phyloP scores from a whole-genome alignment of 2,113 vertebrate species.

The Vidua macroura region DNA sequence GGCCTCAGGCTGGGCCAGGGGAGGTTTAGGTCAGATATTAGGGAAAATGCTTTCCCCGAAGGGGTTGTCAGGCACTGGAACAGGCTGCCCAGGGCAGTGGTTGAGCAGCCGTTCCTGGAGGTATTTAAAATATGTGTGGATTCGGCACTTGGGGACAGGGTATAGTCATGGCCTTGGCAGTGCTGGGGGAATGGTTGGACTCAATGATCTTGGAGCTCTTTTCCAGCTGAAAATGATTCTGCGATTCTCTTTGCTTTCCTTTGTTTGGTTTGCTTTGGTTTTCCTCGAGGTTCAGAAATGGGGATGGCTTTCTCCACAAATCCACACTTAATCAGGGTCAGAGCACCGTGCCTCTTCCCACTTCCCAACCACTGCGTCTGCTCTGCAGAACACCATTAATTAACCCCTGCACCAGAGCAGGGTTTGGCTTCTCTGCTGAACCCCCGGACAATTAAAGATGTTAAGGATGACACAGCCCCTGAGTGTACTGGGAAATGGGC shows the following conservation, averaged over 20 bases:
- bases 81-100: not conserved
- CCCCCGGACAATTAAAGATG: not conserved
- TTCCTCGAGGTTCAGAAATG: not conserved
- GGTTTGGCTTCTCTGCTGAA: not conserved
- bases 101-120: not conserved
- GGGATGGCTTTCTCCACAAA: not conserved
- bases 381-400: not conserved
- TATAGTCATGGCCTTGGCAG: not conserved
- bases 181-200: not conserved
- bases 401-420: not conserved
- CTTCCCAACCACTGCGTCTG: not conserved
- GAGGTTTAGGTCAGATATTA: not conserved
- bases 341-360: not conserved
- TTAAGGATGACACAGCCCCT: slow-evolving; percentile 36
- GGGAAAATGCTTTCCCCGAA: not conserved
- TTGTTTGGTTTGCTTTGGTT: slow-evolving; percentile 11
- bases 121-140: not conserved
- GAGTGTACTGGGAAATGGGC: not conserved
- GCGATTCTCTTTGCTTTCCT: not conserved
- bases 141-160: not conserved
- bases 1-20: rapidly evolving
- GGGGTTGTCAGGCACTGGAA: not conserved
- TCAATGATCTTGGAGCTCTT: not conserved
- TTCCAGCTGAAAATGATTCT: not conserved
- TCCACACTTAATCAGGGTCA: slow-evolving; percentile 5